Percentiles rank a stretch among this genome's conserved stretches.
phyloP scores from a whole-genome alignment of 2,113 vertebrate species.

The Cyanoramphus novaezelandiae region DNA sequence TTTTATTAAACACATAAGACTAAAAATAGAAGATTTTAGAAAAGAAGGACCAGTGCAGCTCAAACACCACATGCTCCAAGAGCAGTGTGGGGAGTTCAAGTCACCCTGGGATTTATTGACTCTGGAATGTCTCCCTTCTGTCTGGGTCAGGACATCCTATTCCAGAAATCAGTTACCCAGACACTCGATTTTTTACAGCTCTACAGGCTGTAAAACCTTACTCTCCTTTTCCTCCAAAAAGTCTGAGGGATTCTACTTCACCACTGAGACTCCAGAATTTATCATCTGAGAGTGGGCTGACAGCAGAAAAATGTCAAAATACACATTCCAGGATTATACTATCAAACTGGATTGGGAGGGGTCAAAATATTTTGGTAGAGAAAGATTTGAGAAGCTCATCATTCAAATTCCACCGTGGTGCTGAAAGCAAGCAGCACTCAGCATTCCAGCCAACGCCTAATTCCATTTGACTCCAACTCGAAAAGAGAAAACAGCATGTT shows the following conservation, averaged over 20 bases:
- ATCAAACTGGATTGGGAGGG: neutral
- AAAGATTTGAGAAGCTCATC: neutral
- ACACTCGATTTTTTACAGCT: neutral
- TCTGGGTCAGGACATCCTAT: neutral
- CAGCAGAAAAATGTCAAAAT: neutral
- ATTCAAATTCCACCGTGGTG: neutral
- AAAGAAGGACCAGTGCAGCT: accelerated
- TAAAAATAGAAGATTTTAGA: neutral
- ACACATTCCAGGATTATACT: neutral
- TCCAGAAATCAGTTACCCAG: neutral
- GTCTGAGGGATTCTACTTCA: neutral
- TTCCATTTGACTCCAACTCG: neutral
- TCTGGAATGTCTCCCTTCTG: neutral
- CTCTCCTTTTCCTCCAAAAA: neutral
- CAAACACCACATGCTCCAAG: neutral
- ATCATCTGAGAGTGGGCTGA: neutral
- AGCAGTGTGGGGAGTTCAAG: neutral
- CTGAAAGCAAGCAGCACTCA: accelerated
- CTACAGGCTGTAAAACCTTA: neutral
- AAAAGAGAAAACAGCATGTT: neutral
- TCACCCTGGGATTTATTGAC: neutral
- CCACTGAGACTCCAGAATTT: neutral
- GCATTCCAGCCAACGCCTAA: neutral
- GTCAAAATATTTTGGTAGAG: neutral
- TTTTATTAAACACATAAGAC: neutral